Evolutionary conservation across 1,140 invertebrate species (phyloP).

Genomic region (Geopemphigus sp.): DNA sequence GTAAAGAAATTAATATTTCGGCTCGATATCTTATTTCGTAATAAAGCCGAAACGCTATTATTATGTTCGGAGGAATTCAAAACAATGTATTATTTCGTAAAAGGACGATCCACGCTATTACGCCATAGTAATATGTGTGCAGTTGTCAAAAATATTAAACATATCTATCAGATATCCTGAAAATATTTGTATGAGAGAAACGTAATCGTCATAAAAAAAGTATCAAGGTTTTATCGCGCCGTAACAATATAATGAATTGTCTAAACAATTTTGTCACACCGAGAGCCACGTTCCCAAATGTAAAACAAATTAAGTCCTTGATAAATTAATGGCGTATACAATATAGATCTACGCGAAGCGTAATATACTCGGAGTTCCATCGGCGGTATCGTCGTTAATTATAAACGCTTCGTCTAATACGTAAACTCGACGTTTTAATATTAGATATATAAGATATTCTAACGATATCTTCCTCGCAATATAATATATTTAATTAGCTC

Average conservation of each 20-base stretch:
- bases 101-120: neutral
- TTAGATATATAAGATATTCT: too few relatives aligned
- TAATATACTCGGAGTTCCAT: neutral
- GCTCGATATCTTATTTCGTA: too few relatives aligned
- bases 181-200: neutral
- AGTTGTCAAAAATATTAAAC: constrained; percentile 3
- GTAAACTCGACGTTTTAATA: neutral
- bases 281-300: neutral
- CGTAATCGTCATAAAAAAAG: neutral
- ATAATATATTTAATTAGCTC: too few relatives aligned
- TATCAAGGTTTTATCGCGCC: constrained; percentile 4
- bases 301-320: constrained; percentile 19
- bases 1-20: too few relatives aligned
- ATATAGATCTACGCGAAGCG: neutral
- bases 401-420: neutral
- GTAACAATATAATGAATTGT: neutral
- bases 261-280: constrained; percentile 12
- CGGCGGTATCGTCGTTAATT: neutral
- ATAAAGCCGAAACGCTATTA: too few relatives aligned
- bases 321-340: constrained; percentile 9
- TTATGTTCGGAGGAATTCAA: too few relatives aligned
- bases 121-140: too few relatives aligned
- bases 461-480: neutral
- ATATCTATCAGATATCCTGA: neutral
- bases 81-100: constrained; percentile 11